These are phyloP conservation scores for Percina caprodes DNA, from an alignment of 2,113 vertebrate genomes.

Conservation along the genomic window DNA sequence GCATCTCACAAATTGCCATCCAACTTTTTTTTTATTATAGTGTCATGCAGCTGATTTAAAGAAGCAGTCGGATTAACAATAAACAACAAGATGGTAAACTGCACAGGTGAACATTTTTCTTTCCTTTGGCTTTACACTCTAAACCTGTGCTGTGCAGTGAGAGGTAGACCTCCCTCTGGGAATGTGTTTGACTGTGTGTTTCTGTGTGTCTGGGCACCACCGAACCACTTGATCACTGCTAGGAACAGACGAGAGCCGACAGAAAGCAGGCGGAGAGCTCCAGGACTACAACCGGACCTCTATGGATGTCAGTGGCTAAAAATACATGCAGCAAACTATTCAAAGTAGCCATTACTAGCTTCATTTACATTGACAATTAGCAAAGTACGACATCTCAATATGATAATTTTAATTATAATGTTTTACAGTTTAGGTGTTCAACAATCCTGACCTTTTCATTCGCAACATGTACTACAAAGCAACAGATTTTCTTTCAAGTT, in stretches of 20 bases:
- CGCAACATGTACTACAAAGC: not conserved
- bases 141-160: not conserved
- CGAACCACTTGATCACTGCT: slow-evolving; percentile 44
- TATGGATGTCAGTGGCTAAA: slow-evolving; percentile 45
- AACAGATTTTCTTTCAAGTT: not conserved
- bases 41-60: slow-evolving; percentile 10
- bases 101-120: not conserved
- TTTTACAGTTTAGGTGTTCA: slow-evolving; percentile 11
- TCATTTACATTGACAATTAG: not conserved
- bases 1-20: not conserved
- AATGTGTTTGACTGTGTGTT: slow-evolving; percentile 16
- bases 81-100: not conserved
- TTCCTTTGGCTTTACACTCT: not conserved
- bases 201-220: slow-evolving; percentile 32
- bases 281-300: slow-evolving; percentile 42
- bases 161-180: slow-evolving; percentile 5
- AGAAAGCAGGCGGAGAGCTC: slow-evolving; percentile 67
- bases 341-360: slow-evolving; percentile 11
- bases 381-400: not conserved
- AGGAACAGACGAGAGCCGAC: slow-evolving; percentile 53
- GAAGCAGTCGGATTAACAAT: not conserved
- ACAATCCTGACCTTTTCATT: not conserved
- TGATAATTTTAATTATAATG: not conserved
- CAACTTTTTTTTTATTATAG: slow-evolving; percentile 4
- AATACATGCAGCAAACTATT: slow-evolving; percentile 48